phyloP scores from a whole-genome alignment of 2,113 vertebrate genomes.

The Psilopogon haemacephalus region DNA sequence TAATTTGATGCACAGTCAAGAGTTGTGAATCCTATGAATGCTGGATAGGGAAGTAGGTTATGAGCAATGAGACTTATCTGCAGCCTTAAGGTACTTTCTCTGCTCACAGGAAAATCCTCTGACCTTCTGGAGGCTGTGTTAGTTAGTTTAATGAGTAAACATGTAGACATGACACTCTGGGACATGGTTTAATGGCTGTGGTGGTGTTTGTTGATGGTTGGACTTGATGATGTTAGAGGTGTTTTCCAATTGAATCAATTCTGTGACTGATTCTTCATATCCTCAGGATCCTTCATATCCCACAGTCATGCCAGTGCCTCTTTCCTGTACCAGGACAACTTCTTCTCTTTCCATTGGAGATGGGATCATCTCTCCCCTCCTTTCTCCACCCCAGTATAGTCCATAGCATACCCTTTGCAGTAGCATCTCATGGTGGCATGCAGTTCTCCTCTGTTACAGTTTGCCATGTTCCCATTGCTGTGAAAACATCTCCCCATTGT shows the following conservation, averaged over 20 bases:
- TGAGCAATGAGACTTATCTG: not conserved
- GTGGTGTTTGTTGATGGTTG: too few relatives aligned
- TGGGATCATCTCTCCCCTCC: too few relatives aligned
- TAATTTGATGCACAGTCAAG: not conserved
- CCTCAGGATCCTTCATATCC: not conserved
- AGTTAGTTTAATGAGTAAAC: not conserved
- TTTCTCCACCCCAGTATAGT: too few relatives aligned
- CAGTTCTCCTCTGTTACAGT: not conserved
- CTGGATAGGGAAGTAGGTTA: not conserved
- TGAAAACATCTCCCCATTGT: not conserved
- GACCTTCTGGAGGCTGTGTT: not conserved
- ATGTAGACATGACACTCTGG: too few relatives aligned
- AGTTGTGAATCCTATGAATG: not conserved
- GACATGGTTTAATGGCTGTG: too few relatives aligned
- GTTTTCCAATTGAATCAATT: too few relatives aligned
- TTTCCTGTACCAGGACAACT: too few relatives aligned
- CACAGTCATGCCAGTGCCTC: too few relatives aligned
- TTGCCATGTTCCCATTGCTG: not conserved
- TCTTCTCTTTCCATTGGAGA: too few relatives aligned
- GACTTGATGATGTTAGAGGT: too few relatives aligned
- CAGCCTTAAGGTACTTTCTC: not conserved
- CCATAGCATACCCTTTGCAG: not conserved
- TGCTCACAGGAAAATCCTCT: not conserved
- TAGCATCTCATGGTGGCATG: not conserved
- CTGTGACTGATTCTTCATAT: too few relatives aligned